Evolutionary conservation across 2,888 invertebrate species (phyloP).

Genomic region (Eupithecia insigniata): DNA sequence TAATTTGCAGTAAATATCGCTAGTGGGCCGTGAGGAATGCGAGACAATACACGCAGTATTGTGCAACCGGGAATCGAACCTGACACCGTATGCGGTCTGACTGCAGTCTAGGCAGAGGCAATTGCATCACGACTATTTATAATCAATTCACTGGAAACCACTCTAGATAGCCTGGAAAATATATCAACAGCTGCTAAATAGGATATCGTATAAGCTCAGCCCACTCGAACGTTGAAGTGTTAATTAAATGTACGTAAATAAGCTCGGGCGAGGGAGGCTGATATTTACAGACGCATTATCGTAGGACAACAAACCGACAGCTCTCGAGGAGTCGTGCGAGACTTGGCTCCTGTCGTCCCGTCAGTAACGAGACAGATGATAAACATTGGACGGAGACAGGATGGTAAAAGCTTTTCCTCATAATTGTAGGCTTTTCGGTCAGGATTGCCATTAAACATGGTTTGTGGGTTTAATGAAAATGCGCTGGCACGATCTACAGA

Average conservation of each 20-base stretch:
- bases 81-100: conserved; percentile 63
- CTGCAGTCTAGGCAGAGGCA: conserved; percentile 46
- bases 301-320: conserved; percentile 70
- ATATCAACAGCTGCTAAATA: conserved; percentile 53
- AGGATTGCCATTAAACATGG: background rate
- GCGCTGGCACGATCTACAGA: conserved; percentile 28
- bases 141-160: conserved; percentile 50
- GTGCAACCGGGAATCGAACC: conserved; percentile 60
- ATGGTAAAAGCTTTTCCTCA: conserved; percentile 60
- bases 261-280: conserved; percentile 58
- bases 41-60: conserved; percentile 50
- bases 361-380: conserved; percentile 59
- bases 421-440: conserved; percentile 16
- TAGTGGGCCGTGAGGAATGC: conserved; percentile 55
- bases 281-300: conserved; percentile 75
- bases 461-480: conserved; percentile 22
- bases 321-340: conserved; percentile 55
- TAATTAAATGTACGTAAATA: conserved; percentile 72
- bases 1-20: conserved; percentile 45
- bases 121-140: conserved; percentile 55
- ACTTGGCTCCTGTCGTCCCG: conserved; percentile 34
- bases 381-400: conserved; percentile 56
- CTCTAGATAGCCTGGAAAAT: conserved; percentile 55
- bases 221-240: conserved; percentile 62
- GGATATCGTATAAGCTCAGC: conserved; percentile 47